Percentiles rank a stretch among this genome's conserved stretches.
phyloP scores from a whole-genome alignment of 2,888 invertebrate genomes.

The Dioctria rufipes region DNA sequence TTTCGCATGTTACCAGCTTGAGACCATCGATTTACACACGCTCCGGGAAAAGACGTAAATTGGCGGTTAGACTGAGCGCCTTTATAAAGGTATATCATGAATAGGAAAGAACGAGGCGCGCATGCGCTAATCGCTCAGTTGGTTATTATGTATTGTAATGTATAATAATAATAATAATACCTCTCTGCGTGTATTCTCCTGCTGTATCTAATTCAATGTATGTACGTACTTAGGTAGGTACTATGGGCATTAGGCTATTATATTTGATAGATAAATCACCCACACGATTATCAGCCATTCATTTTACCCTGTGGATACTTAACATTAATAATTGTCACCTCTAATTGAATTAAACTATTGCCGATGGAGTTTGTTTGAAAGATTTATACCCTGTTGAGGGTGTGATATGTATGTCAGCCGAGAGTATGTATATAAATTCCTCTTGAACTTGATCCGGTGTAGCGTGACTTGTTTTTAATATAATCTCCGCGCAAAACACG shows the following conservation, averaged over 20 bases:
- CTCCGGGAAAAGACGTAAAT: not conserved
- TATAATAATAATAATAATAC: not conserved
- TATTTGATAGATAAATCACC: conserved; percentile 43
- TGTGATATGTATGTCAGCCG: conserved; percentile 23
- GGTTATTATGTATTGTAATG: not conserved
- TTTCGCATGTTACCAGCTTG: conserved; percentile 17
- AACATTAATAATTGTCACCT: conserved; percentile 56
- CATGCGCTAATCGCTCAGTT: conserved; percentile 6
- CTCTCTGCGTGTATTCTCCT: conserved; percentile 17
- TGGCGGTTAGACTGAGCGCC: not conserved
- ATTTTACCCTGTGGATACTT: conserved; percentile 32
- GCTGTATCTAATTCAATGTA: not conserved
- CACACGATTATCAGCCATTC: conserved; percentile 20
- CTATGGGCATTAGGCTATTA: not conserved
- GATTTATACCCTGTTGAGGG: conserved; percentile 40
- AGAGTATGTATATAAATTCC: conserved; percentile 30
- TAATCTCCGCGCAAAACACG: not conserved
- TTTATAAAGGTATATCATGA: not conserved
- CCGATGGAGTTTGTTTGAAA: conserved; percentile 13
- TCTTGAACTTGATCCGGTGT: conserved; percentile 41
- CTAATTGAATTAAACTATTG: conserved; percentile 57
- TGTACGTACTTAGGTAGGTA: too few species aligned
- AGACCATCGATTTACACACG: not conserved
- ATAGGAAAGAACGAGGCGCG: not conserved
- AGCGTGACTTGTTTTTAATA: conserved; percentile 24